A percentile compares a stretch with the other conserved stretches of the same genome.
Evolutionary conservation across 1,140 invertebrate genomes (phyloP).

Genomic region (Ericerus pela): DNA sequence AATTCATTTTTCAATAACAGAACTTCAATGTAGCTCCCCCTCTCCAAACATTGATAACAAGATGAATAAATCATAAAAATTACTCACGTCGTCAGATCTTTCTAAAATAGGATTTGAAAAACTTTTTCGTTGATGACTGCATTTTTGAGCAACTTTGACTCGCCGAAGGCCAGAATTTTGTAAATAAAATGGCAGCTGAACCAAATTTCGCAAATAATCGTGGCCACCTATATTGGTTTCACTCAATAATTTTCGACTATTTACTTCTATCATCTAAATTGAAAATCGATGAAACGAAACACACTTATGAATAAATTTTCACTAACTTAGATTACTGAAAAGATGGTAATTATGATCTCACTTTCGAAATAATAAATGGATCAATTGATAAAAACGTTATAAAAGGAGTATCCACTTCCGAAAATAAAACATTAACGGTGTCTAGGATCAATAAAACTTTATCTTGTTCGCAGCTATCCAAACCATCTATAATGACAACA

Average conservation of each 20-base stretch:
- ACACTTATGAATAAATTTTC: background rate
- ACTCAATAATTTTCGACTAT: slow-evolving; percentile 65
- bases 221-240: slow-evolving; percentile 83
- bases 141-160: slow-evolving; percentile 71
- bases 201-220: slow-evolving; percentile 90
- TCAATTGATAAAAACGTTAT: slow-evolving; percentile 88
- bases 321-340: background rate
- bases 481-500: slow-evolving; percentile 88
- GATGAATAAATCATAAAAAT: slow-evolving; percentile 8
- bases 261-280: slow-evolving; percentile 72
- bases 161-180: slow-evolving; percentile 88
- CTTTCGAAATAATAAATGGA: slow-evolving; percentile 92
- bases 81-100: background rate
- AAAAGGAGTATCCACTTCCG: slow-evolving; percentile 78
- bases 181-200: slow-evolving; percentile 93
- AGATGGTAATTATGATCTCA: no score
- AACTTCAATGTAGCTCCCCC: no score
- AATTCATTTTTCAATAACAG: no score
- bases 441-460: slow-evolving; percentile 85
- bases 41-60: no score
- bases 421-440: slow-evolving; percentile 87
- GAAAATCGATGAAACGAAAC: slow-evolving; percentile 1
- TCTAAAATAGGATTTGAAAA: slow-evolving; percentile 18
- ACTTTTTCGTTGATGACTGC: slow-evolving; percentile 28
- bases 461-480: slow-evolving; percentile 95